Percentiles rank a stretch among this genome's conserved stretches.
phyloP scores from a whole-genome alignment of 2,113 vertebrate genomes.

The Chinchilla lanigera region DNA sequence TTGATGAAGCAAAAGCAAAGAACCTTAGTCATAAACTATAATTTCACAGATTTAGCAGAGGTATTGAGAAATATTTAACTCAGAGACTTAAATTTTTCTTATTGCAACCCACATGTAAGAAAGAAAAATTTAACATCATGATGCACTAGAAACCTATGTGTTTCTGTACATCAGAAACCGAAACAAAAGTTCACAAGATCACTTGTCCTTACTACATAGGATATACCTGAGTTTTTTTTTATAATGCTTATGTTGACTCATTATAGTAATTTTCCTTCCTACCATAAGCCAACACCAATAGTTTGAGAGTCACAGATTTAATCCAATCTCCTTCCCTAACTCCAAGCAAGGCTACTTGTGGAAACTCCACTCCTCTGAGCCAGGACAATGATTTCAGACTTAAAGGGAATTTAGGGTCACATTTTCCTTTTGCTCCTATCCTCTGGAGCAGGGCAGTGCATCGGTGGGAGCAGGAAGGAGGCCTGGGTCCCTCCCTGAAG shows the following conservation, averaged over 20 bases:
- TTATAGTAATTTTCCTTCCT: slow-evolving; percentile 21
- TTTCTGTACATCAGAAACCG: not conserved
- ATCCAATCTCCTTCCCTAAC: slow-evolving; percentile 33
- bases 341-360: slow-evolving; percentile 10
- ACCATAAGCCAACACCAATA: not conserved
- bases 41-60: not conserved
- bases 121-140: not conserved
- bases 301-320: slow-evolving; percentile 41
- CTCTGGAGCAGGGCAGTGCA: not conserved
- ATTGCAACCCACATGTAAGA: not conserved
- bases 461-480: not conserved
- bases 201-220: not conserved
- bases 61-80: not conserved
- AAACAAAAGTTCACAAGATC: not conserved
- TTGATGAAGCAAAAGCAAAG: not conserved
- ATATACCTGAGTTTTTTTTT: not conserved
- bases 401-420: not conserved
- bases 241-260: slow-evolving; percentile 41
- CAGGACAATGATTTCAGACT: not conserved
- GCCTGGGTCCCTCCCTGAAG: not conserved
- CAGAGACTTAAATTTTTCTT: not conserved
- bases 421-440: not conserved
- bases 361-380: not conserved
- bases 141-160: not conserved
- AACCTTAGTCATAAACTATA: not conserved